Conservation (phyloP, 2,113 vertebrate species). For the Taurulus bubalis region DNA sequence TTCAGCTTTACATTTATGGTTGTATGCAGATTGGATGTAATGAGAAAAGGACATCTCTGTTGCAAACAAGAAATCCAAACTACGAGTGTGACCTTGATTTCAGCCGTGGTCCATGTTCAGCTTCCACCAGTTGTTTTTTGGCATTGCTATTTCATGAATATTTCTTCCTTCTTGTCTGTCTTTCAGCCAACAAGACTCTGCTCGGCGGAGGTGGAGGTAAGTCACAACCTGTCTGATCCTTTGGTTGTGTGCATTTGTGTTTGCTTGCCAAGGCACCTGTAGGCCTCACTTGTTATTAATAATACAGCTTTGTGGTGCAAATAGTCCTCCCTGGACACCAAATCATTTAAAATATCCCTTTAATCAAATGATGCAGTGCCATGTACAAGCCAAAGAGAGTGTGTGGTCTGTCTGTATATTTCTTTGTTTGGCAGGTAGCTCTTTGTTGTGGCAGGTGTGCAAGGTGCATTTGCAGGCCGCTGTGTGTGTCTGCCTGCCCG, state of each 20-base stretch:
- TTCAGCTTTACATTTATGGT: background rate
- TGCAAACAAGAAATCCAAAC: background rate
- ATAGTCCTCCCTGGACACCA: conserved; percentile 29
- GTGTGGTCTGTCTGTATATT: conserved; percentile 18
- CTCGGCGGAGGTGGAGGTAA: conserved; percentile 91
- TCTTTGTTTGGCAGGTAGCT: conserved; percentile 56
- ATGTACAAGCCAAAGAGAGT: background rate
- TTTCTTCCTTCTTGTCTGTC: conserved; percentile 48
- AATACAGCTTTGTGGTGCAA: conserved; percentile 45
- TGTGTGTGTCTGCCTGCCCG: conserved; percentile 31
- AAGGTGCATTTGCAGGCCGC: conserved; percentile 61
- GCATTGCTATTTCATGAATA: conserved; percentile 2
- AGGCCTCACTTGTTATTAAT: conserved; percentile 30
- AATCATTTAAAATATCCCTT: conserved; percentile 50
- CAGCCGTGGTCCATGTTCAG: background rate
- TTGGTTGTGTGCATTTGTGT: conserved; percentile 11
- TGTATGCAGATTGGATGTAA: background rate
- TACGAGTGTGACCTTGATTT: background rate
- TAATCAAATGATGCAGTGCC: conserved; percentile 39
- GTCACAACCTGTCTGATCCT: conserved; percentile 66
- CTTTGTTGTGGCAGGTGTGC: conserved; percentile 74
- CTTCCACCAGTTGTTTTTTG: background rate
- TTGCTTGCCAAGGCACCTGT: conserved; percentile 37
- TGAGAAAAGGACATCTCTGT: background rate
- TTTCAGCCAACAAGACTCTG: conserved; percentile 91